These are phyloP conservation scores for Pogonocherus hispidulus DNA, from an alignment of 2,888 invertebrate species.

Conservation along the genomic window DNA sequence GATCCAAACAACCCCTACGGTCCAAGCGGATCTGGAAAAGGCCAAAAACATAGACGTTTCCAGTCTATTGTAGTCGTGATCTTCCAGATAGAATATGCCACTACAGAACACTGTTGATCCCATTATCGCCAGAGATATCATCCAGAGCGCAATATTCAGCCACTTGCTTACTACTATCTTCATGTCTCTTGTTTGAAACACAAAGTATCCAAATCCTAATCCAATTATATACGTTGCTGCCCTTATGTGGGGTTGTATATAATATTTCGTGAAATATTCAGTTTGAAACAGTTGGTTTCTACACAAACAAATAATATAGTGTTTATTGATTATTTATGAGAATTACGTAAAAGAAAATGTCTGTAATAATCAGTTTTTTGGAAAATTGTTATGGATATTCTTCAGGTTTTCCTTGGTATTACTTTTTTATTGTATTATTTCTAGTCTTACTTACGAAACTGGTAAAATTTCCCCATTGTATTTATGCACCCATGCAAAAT, in stretches of 20 bases:
- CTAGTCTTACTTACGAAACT: constrained; percentile 68
- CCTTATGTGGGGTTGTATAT: constrained; percentile 63
- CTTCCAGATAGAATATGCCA: constrained; percentile 57
- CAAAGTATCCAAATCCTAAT: constrained; percentile 60
- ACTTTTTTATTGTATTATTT: no score
- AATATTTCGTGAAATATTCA: constrained; percentile 57
- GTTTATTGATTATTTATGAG: no score
- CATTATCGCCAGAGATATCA: constrained; percentile 43
- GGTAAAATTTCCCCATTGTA: constrained; percentile 61
- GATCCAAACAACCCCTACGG: constrained; percentile 69
- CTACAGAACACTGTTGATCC: constrained; percentile 54
- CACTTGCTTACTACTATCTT: constrained; percentile 47
- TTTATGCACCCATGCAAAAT: constrained; percentile 62
- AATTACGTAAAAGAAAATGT: no score
- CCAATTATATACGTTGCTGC: constrained; percentile 64
- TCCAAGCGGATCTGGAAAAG: constrained; percentile 69
- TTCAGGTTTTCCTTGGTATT: not conserved
- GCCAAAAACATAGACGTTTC: constrained; percentile 66
- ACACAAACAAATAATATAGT: no score
- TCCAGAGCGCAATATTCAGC: constrained; percentile 41
- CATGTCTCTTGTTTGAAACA: constrained; percentile 55
- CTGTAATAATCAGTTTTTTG: no score
- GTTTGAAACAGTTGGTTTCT: constrained; percentile 55
- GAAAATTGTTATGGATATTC: not conserved
- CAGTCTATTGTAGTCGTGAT: constrained; percentile 61